Percentiles rank a stretch among this genome's conserved stretches.
Conservation (phyloP, 2,888 invertebrate species). For the Cactoblastis cactorum region DNA sequence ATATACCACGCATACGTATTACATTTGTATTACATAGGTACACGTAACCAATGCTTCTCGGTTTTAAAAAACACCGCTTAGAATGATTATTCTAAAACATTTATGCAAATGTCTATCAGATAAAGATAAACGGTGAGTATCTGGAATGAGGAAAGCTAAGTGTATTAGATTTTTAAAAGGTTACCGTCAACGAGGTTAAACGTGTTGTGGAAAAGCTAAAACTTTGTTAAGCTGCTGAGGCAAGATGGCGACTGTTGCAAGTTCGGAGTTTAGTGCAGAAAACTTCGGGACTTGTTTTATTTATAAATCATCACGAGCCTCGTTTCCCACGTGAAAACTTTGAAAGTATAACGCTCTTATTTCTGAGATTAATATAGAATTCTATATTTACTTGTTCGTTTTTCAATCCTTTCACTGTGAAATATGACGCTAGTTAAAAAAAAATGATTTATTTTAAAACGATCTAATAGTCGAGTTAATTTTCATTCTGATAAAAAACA, state of each 20-base stretch:
- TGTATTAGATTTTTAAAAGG: conserved; percentile 11
- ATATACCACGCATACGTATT: no score
- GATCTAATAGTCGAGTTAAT: no score
- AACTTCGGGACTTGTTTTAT: conserved; percentile 1
- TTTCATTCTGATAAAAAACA: no score
- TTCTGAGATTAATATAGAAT: background rate
- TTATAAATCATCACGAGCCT: background rate
- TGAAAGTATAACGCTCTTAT: background rate
- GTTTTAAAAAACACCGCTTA: background rate
- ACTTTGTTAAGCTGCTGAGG: conserved; percentile 15
- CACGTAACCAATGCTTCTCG: no score
- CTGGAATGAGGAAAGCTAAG: background rate
- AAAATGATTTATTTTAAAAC: background rate
- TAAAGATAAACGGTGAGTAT: background rate
- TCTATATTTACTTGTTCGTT: background rate
- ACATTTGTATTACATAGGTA: no score
- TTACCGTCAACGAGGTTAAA: conserved; percentile 17
- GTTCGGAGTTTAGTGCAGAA: conserved; percentile 4
- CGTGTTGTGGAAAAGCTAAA: conserved; percentile 18
- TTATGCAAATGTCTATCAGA: background rate
- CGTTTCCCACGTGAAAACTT: background rate
- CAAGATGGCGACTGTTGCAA: conserved; percentile 2
- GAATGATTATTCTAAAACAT: background rate
- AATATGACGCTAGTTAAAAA: background rate
- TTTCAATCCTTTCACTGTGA: background rate